phyloP scores from a whole-genome alignment of 1,140 invertebrate species.

The Drosophila serrata region DNA sequence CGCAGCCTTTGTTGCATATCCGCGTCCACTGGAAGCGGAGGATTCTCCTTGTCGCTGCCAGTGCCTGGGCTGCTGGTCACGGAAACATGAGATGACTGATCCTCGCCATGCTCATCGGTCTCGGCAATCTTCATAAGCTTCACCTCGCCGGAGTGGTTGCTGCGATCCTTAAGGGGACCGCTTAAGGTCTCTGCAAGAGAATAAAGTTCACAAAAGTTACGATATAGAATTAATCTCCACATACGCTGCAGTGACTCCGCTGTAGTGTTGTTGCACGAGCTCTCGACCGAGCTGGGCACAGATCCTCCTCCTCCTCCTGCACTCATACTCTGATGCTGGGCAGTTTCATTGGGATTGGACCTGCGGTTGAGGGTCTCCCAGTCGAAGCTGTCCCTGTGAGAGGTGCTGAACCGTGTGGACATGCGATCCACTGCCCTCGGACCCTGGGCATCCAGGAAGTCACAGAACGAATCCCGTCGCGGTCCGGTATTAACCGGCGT shows the following conservation, averaged over 20 bases:
- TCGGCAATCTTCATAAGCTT: slow-evolving; percentile 75
- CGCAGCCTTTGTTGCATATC: slow-evolving; percentile 51
- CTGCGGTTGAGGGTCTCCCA: slow-evolving; percentile 68
- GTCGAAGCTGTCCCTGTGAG: slow-evolving; percentile 76
- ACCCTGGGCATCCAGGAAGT: slow-evolving; percentile 73
- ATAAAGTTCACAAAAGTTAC: not conserved
- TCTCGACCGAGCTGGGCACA: slow-evolving; percentile 31
- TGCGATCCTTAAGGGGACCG: slow-evolving; percentile 70
- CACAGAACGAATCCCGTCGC: slow-evolving; percentile 78
- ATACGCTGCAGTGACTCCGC: slow-evolving; percentile 62
- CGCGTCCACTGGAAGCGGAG: slow-evolving; percentile 29
- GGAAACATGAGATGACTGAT: slow-evolving; percentile 43
- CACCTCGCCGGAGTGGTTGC: slow-evolving; percentile 58
- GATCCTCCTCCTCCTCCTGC: slow-evolving; percentile 4
- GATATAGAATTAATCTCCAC: not conserved
- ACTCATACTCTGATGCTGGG: slow-evolving; percentile 37
- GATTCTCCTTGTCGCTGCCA: slow-evolving; percentile 75
- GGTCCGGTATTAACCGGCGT: slow-evolving; percentile 12
- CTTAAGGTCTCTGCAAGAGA: slow-evolving; percentile 54
- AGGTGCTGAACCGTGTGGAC: slow-evolving; percentile 58
- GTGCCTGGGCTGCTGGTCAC: slow-evolving; percentile 21
- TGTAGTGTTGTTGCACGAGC: slow-evolving; percentile 27
- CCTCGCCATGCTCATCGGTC: slow-evolving; percentile 56
- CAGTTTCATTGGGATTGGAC: slow-evolving; percentile 31
- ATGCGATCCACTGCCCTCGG: slow-evolving; percentile 59